Conservation (phyloP, 2,113 vertebrate species). For the Sinosuthora webbiana region DNA sequence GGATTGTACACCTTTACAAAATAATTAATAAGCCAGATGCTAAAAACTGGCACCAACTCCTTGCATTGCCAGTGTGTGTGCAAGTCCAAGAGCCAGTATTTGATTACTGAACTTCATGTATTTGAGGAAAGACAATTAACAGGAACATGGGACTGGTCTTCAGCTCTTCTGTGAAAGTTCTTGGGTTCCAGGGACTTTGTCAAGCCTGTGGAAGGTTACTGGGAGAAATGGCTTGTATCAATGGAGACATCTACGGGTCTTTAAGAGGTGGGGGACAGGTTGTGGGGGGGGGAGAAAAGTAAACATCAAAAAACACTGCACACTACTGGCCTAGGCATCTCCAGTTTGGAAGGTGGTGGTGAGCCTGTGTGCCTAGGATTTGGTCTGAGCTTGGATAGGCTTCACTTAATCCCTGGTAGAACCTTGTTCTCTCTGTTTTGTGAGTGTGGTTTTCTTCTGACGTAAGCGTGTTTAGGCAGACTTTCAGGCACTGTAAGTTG, state of each 20-base stretch:
- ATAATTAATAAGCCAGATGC: neutral
- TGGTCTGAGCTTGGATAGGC: neutral
- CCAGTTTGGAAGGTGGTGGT: neutral
- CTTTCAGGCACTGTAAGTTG: neutral
- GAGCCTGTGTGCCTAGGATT: neutral
- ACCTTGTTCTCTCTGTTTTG: neutral
- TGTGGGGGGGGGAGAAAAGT: rapidly evolving
- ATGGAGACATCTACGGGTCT: neutral
- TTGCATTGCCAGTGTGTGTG: neutral
- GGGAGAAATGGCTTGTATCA: neutral
- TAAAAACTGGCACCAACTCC: neutral
- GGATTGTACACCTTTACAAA: neutral
- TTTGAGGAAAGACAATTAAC: neutral
- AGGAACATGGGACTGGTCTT: neutral
- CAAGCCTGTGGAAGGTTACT: neutral
- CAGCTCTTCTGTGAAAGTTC: neutral
- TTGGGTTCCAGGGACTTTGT: neutral
- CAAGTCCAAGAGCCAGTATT: neutral
- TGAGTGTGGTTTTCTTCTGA: neutral
- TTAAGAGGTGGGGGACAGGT: neutral
- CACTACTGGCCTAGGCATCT: neutral
- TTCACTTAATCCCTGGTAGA: neutral
- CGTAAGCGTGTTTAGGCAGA: neutral
- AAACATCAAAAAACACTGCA: neutral
- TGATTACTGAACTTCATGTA: neutral